phyloP scores from a whole-genome alignment of 1,140 invertebrate species.

The Ptiloglossa arizonensis region DNA sequence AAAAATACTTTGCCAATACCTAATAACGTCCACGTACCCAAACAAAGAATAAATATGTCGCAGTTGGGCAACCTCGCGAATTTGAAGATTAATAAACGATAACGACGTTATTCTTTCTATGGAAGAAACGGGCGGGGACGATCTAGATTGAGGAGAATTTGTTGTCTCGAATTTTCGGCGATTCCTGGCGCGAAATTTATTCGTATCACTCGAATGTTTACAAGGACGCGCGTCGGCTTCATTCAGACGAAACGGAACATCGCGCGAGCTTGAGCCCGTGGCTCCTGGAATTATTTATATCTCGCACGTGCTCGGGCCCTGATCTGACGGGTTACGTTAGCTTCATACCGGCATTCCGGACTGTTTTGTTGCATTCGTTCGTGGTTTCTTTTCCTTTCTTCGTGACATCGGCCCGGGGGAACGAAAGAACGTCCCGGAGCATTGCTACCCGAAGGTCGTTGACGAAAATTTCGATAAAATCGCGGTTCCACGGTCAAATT shows the following conservation, averaged over 20 bases:
- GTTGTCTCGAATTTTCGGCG: not conserved
- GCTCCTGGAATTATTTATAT: slow-evolving; percentile 55
- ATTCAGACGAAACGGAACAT: not conserved
- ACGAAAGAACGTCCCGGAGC: slow-evolving; percentile 12
- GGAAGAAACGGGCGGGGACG: too few species aligned
- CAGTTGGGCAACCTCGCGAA: too few species aligned
- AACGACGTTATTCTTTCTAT: too few species aligned
- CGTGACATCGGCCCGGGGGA: not conserved
- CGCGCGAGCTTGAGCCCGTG: not conserved
- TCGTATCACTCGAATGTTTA: not conserved
- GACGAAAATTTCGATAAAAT: not conserved
- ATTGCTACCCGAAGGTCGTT: slow-evolving; percentile 15
- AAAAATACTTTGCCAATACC: too few species aligned
- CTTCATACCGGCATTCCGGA: slow-evolving; percentile 2
- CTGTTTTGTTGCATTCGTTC: slow-evolving; percentile 3
- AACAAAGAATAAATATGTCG: too few species aligned
- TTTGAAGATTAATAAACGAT: too few species aligned
- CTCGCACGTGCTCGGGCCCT: slow-evolving; percentile 8
- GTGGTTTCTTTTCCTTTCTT: not conserved
- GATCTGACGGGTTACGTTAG: slow-evolving; percentile 44
- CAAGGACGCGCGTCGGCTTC: slow-evolving; percentile 4
- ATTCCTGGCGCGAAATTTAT: slow-evolving; percentile 1
- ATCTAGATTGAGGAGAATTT: too few species aligned
- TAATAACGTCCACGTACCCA: too few species aligned
- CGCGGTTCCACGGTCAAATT: not conserved